A percentile compares a stretch with the other conserved stretches of the same genome.
Evolutionary conservation across 2,113 vertebrate genomes (phyloP).

Genomic region (Peromyscus polionotus): DNA sequence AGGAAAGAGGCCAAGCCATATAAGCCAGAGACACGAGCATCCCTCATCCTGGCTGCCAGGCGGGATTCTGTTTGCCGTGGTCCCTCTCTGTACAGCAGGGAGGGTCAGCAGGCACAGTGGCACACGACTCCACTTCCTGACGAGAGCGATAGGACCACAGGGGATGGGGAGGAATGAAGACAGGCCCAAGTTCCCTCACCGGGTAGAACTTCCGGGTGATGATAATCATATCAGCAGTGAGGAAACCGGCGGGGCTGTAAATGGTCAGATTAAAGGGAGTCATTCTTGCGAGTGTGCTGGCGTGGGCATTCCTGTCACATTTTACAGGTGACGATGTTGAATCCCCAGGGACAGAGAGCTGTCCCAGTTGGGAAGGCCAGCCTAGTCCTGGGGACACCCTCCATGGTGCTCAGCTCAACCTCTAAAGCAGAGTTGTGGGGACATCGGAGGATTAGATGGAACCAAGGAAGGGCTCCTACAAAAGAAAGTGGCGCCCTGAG

Average conservation of each 20-base stretch:
- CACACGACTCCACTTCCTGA: neutral
- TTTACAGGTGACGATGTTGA: neutral
- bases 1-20: neutral
- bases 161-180: neutral
- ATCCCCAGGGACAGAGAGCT: neutral
- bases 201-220: neutral
- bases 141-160: rapidly evolving
- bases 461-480: neutral
- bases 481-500: neutral
- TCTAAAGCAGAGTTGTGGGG: neutral
- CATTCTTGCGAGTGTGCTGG: neutral
- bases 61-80: neutral
- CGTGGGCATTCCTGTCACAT: neutral
- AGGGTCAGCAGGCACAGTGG: neutral
- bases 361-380: neutral
- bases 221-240: neutral
- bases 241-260: neutral
- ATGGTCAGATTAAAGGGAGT: neutral
- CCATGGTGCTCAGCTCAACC: neutral
- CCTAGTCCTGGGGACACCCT: neutral
- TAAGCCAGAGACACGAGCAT: neutral
- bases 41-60: neutral
- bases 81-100: neutral
- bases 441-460: neutral
- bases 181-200: too few relatives aligned